Evolutionary conservation across 2,888 invertebrate genomes (phyloP), one percentile per base, ranked within the genome.

Genomic region (Tetheella fluctuosa): DNA sequence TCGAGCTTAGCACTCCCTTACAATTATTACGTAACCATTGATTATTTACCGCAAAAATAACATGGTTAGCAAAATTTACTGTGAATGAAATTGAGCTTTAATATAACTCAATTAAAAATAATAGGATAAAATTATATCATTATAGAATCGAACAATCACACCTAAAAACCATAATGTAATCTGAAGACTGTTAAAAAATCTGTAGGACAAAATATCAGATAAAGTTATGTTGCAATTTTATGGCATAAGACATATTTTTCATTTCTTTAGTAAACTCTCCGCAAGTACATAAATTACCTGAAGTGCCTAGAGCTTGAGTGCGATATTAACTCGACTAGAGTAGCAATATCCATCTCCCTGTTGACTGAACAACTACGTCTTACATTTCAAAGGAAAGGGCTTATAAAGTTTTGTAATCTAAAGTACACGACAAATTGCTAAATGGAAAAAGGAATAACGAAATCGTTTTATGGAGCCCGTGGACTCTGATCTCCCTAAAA

Each of bases 381-480:
- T 37, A 34, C 20, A 25, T 23, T 55, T 34, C 20, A 34, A 55
- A 37, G 55, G 55, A 30, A 54, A 48, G 10, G 48, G 48, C 17
- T 48, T 28, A 48, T 52, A 52, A 60, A 65, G 61, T 59, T 68
- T 65, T 64, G 30, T 39, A 61, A 68, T 65, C 52, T 52, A 59
- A 61, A 65, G 60, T 59, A 59, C 57, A 57, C 55, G 57, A 62
- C 58, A 59, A 61, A 67, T 57, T 56, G 57, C 23, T 48, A 60
- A 65, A 63, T 65, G 61, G 62, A 61, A 61, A 67, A 68, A 62
- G 57, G 57, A 59, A 60, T 62, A 54, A 64, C 60, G 58, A 60
- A 63, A 63, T 63, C 65, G 57, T 70, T 64, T 42, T 54, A 63
- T 61, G 59, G 60, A 59, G 60, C 64, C 57, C 52, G 59, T 39